Evolutionary conservation across 2,113 vertebrate genomes (phyloP).

Genomic region (Aviceda subcristata): DNA sequence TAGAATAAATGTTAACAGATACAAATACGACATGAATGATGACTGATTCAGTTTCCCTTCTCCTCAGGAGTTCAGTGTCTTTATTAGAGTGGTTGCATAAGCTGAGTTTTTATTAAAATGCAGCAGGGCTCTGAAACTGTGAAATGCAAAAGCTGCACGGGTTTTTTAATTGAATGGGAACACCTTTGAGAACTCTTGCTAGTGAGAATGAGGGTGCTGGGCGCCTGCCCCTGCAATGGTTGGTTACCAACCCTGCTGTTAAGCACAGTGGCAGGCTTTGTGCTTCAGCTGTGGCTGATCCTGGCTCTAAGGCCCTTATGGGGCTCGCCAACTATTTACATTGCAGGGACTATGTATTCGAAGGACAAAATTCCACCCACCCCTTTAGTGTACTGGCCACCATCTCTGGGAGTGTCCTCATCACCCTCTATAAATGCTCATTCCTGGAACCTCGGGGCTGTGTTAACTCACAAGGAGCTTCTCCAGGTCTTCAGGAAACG

Average conservation of each 20-base stretch:
- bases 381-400: not conserved
- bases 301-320: not conserved
- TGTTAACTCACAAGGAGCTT: not conserved
- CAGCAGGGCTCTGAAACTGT: not conserved
- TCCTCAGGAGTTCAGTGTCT: not conserved
- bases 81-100: not conserved
- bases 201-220: not conserved
- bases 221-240: not conserved
- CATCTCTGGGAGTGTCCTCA: not conserved
- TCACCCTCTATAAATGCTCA: not conserved
- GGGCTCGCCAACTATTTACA: not conserved
- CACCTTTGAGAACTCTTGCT: not conserved
- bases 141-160: not conserved
- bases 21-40: not conserved
- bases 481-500: not conserved
- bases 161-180: not conserved
- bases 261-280: not conserved
- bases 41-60: not conserved
- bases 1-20: constrained; percentile 27
- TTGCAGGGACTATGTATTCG: not conserved
- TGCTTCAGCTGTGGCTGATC: not conserved
- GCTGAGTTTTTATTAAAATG: not conserved
- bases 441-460: not conserved
- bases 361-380: not conserved
- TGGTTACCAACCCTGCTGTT: not conserved